Evolutionary conservation across 2,113 vertebrate genomes (phyloP).

Genomic region (Hyaena hyaena): DNA sequence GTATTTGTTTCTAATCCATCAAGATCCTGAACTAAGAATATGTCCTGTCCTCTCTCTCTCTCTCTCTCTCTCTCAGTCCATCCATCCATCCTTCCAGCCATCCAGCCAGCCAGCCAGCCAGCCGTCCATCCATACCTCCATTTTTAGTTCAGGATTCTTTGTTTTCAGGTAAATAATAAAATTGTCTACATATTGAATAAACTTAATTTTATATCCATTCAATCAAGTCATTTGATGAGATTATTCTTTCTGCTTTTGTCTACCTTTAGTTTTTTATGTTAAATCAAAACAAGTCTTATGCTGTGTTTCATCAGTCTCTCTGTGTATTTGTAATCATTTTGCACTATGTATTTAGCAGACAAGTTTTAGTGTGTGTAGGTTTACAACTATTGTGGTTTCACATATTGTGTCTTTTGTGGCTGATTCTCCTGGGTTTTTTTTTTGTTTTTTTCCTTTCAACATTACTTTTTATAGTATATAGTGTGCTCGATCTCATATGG

Average conservation of each 20-base stretch:
- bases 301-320: neutral
- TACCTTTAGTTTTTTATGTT: neutral
- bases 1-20: neutral
- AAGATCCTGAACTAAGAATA: neutral
- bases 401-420: neutral
- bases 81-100: neutral
- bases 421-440: neutral
- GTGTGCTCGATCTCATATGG: neutral
- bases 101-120: neutral
- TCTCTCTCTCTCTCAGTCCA: neutral
- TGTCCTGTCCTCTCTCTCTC: neutral
- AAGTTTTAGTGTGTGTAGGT: neutral
- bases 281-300: neutral
- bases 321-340: neutral
- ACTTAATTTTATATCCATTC: neutral
- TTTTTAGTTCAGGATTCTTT: neutral
- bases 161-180: neutral
- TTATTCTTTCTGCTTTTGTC: neutral
- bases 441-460: neutral
- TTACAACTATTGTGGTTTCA: neutral
- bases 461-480: neutral
- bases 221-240: neutral
- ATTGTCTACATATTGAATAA: neutral
- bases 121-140: neutral
- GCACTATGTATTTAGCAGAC: too few species aligned